Evolutionary conservation across 2,797 vertebrate genomes (phyloP), one percentile per base, ranked within the genome.

Genomic region (Rhinatrema bivittatum): DNA sequence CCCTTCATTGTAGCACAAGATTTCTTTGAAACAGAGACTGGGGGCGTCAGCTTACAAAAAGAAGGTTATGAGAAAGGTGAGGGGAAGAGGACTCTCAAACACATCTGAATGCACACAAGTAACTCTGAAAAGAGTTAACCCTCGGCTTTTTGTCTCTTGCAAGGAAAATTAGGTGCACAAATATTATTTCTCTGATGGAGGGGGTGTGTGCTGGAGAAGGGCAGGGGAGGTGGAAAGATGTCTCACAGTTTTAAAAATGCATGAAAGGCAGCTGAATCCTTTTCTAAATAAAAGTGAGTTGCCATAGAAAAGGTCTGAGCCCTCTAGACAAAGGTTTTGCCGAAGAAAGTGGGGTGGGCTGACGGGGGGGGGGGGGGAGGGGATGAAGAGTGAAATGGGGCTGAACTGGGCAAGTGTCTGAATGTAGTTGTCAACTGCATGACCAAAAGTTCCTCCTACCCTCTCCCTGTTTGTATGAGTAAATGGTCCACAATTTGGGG

Each of bases 191-290:
- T n/a, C n/a, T n/a, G 19, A 12, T 13, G 10, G n/a, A 20, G 46
- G 19, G 29, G 14, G 7, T 7, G 5, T 17, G 24, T 25, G 5
- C 20, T 15, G 16, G 26, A n/a, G 39, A 21, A 36, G 10, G n/a
- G n/a, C n/a, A n/a, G n/a, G n/a, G n/a, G n/a, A n/a, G n/a, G 35
- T 31, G 4, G 15, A 36, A 6, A 5, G 7, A 39, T 27, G 7
- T 7, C 2, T 10, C 0, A 0, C 55, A 38, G 16, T 6, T 15
- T 15, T 4, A 9, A 15, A 32, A 13, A 18, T 44, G 13, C 5
- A 42, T 13, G 23, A 25, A 17, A 35, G 46, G 27, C 33, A 38
- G 9, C 33, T 22, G 6, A 39, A 52, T 27, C 11, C 35, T 50
- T 5, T 9, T 16, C 15, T 21, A 13, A 32, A 19, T 21, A 9